Base-by-base conservation (phyloP, 2,888 invertebrate species). In the Mythimna loreyi region DNA sequence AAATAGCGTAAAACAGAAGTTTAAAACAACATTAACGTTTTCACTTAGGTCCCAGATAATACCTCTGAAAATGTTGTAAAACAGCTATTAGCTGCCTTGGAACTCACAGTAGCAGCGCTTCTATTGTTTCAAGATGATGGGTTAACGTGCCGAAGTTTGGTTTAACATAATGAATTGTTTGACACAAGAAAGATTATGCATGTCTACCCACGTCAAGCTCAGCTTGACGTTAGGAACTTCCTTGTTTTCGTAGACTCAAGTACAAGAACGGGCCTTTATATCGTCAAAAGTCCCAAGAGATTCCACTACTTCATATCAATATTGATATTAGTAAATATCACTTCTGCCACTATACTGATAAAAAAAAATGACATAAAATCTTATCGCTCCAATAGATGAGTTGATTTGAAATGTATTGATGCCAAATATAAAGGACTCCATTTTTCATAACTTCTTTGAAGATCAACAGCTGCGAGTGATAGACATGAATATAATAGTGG, bases 11-110 rank as follows among this genome's bases (percentile, higher is more conserved):
- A 62, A 57, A 49, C 43, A 47, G 52, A 52, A 50, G 49, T 66
- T 78, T 78, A 78, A 78, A 78, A 73, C 57, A 74, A 73, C 69
- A 78, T 78, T 78, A 78, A 57, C 53, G 69, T 73, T 78, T 78
- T 73, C 74, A 78, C 77, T 65, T 33, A 56, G 65, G 23, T 53
- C 47, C 33, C 33, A 78, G 52, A 66, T 58, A 45, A 65, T 61
- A 36, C 45, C 47, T 56, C 59, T 33, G 59, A 58, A 71, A 76
- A 71, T 59, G 47, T 61, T 60, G 56, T 43, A 50, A 75, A 55
- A 75, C 45, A 43, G 30, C 43, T 61, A 69, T 57, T 50, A 13
- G 28, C 40, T 58, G 25, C 19, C 8, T 66, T 59, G 30, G 63
- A 30, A 59, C 36, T 55, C 25, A 11, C 33, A 43, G 40, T 21